phyloP scores from a whole-genome alignment of 2,797 vertebrate genomes.

The Rhadinocentrus ornatus region DNA sequence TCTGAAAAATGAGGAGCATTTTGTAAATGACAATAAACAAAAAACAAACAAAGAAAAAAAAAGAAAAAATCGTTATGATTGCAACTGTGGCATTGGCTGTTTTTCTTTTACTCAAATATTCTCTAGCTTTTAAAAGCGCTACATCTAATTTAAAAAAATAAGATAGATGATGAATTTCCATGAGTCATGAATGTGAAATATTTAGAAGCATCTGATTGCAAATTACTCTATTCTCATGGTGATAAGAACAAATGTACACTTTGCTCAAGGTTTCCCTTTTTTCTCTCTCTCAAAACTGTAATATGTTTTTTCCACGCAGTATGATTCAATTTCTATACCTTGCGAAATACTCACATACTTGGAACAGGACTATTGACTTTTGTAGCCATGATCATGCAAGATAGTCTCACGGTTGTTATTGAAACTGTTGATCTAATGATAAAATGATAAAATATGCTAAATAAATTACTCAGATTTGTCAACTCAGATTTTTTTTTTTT shows the following conservation, averaged over 20 bases:
- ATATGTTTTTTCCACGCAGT: neutral
- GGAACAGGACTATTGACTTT: too few species aligned
- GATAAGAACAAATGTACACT: slow-evolving; percentile 10
- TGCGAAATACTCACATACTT: neutral
- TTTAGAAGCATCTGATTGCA: slow-evolving; percentile 12
- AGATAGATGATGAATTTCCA: slow-evolving; percentile 25
- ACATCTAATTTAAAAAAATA: slow-evolving; percentile 12
- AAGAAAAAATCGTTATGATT: too few species aligned
- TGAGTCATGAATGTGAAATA: slow-evolving; percentile 20
- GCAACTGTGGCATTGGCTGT: too few species aligned
- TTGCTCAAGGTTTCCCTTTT: slow-evolving; percentile 11
- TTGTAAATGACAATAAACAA: too few species aligned
- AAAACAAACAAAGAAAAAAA: too few species aligned
- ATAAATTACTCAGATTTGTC: too few species aligned
- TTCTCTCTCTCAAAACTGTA: neutral
- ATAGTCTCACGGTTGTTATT: too few species aligned
- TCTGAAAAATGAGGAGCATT: too few species aligned
- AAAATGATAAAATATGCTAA: too few species aligned
- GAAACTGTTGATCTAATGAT: too few species aligned
- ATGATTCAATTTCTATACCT: neutral
- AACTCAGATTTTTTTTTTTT: too few species aligned
- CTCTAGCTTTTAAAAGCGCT: slow-evolving; percentile 25
- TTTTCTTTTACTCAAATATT: neutral
- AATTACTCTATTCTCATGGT: slow-evolving; percentile 17
- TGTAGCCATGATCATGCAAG: too few species aligned